Evolutionary conservation across 2,888 invertebrate species (phyloP).

Genomic region (Drosophila phalerata): DNA sequence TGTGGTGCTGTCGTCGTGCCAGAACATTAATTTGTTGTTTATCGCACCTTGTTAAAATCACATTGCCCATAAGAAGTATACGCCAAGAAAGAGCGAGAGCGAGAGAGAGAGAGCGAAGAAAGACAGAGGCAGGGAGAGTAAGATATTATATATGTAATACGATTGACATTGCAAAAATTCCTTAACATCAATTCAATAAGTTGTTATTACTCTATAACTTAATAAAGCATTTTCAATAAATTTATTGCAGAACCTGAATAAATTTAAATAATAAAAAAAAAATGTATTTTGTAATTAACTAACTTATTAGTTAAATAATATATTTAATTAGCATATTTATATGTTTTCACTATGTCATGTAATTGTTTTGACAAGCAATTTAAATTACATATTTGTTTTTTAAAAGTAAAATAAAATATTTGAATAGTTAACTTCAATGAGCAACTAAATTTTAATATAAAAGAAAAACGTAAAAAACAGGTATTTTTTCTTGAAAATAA

Average conservation of each 20-base stretch:
- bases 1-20: conserved; percentile 72
- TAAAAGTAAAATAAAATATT: not conserved
- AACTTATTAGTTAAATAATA: too few species aligned
- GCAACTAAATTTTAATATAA: not conserved
- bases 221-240: not conserved
- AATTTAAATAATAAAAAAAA: not conserved
- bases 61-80: conserved; percentile 55
- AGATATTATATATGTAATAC: not conserved
- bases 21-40: conserved; percentile 84
- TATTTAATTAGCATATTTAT: too few species aligned
- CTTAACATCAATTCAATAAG: not conserved
- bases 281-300: too few species aligned
- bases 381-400: not conserved
- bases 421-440: too few species aligned
- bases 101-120: conserved; percentile 7
- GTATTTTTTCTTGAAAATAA: not conserved
- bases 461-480: not conserved
- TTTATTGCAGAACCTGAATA: not conserved
- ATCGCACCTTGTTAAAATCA: conserved; percentile 85
- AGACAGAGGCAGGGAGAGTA: not conserved
- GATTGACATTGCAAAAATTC: conserved; percentile 52
- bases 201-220: too few species aligned
- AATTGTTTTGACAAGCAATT: not conserved
- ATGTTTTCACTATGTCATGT: too few species aligned
- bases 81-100: not conserved